phyloP scores from a whole-genome alignment of 1,140 invertebrate genomes.

The Thereuonema tuberculata region DNA sequence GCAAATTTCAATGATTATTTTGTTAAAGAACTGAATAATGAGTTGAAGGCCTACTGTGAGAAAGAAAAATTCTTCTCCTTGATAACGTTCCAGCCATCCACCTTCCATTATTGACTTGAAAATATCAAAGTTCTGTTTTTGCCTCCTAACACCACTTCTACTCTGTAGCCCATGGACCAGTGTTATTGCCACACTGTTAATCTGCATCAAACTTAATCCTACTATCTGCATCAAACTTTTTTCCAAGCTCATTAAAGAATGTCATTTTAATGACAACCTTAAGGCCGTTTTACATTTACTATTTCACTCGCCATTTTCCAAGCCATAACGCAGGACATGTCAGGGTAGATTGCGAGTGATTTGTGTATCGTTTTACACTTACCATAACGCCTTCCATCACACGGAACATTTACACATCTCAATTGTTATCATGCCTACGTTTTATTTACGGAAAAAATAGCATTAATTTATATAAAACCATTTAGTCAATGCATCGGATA shows the following conservation, averaged over 20 bases:
- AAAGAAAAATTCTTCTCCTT: neutral
- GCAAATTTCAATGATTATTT: neutral
- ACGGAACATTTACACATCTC: too few relatives aligned
- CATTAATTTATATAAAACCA: too few relatives aligned
- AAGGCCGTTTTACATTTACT: too few relatives aligned
- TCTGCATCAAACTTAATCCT: neutral
- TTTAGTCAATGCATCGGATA: too few relatives aligned
- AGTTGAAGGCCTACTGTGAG: neutral
- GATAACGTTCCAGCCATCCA: neutral
- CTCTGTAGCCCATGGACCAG: slow-evolving; percentile 4
- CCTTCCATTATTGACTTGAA: neutral
- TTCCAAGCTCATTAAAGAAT: neutral
- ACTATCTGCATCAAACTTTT: neutral
- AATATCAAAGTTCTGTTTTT: slow-evolving; percentile 3
- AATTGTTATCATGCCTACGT: too few relatives aligned
- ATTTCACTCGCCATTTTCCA: too few relatives aligned
- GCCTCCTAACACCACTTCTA: slow-evolving; percentile 1
- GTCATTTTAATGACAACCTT: neutral
- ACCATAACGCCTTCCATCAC: too few relatives aligned
- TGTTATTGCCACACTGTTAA: neutral
- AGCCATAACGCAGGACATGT: too few relatives aligned
- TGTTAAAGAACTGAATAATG: neutral
- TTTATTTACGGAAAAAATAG: too few relatives aligned
- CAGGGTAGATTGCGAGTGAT: too few relatives aligned
- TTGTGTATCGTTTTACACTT: too few relatives aligned